phyloP scores from a whole-genome alignment of 2,113 vertebrate species.

The Picathartes gymnocephalus region DNA sequence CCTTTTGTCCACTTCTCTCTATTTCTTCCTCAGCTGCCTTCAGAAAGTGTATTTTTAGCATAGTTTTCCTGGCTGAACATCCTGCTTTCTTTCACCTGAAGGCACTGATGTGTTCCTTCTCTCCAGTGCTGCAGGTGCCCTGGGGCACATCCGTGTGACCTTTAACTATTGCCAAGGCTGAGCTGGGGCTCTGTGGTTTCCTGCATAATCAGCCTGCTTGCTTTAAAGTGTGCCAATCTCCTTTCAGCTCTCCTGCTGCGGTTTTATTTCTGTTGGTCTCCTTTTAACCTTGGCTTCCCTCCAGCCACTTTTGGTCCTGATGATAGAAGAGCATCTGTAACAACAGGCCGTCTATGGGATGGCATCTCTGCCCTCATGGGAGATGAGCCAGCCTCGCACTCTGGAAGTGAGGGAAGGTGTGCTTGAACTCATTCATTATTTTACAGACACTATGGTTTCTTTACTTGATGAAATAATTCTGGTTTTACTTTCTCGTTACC shows the following conservation, averaged over 20 bases:
- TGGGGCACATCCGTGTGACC: neutral
- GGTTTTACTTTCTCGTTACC: neutral
- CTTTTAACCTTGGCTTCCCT: constrained; percentile 49
- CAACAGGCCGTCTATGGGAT: neutral
- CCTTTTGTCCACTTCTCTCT: neutral
- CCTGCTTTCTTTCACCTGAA: neutral
- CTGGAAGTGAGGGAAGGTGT: neutral
- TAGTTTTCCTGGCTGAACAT: neutral
- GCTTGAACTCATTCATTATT: neutral
- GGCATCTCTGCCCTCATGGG: neutral
- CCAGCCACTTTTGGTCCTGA: neutral
- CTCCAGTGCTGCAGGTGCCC: neutral
- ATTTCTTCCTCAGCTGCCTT: neutral
- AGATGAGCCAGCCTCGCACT: neutral
- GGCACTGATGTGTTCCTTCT: neutral
- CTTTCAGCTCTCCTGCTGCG: neutral
- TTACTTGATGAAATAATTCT: neutral
- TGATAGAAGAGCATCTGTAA: neutral
- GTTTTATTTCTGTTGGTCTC: constrained; percentile 25
- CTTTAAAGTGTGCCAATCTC: constrained; percentile 4
- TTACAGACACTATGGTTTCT: neutral
- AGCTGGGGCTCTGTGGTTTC: neutral
- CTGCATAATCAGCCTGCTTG: neutral
- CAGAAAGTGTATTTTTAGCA: neutral
- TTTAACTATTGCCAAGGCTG: neutral